Evolutionary conservation across 1,140 invertebrate species (phyloP).

Genomic region (Drosophila obscura): DNA sequence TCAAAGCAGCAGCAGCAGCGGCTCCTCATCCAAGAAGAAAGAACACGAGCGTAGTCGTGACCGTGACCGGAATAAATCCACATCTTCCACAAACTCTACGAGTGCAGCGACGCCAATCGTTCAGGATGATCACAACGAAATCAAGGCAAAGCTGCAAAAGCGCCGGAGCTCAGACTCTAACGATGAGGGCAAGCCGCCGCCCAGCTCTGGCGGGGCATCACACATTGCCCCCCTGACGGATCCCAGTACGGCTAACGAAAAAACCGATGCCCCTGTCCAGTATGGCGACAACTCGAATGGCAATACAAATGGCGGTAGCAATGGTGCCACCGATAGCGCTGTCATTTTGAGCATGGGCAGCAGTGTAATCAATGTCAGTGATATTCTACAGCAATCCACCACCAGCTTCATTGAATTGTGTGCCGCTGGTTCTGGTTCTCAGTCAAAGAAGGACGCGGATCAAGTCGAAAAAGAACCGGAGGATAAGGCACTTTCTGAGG

Average conservation of each 20-base stretch:
- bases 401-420: constrained; percentile 62
- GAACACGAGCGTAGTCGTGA: constrained; percentile 51
- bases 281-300: constrained; percentile 51
- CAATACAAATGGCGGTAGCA: constrained; percentile 45
- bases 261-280: constrained; percentile 21
- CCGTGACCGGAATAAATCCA: constrained; percentile 60
- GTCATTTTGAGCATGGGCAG: background rate
- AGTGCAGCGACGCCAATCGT: constrained; percentile 17
- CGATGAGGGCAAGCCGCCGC: constrained; percentile 69
- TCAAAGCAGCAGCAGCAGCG: constrained; percentile 55
- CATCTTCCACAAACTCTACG: constrained; percentile 31
- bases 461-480: background rate
- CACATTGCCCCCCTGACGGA: constrained; percentile 6
- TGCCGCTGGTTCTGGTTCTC: constrained; percentile 4
- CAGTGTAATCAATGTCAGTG: constrained; percentile 60
- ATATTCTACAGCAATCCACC: constrained; percentile 68
- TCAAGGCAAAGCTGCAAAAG: constrained; percentile 57
- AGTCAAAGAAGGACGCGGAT: background rate
- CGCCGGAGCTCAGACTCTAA: constrained; percentile 75
- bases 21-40: constrained; percentile 49
- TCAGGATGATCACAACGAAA: constrained; percentile 68
- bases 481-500: background rate
- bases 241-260: background rate
- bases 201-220: constrained; percentile 10
- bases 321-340: constrained; percentile 29